Conservation (phyloP, 2,888 invertebrate species). For the Stenodera caucasica region DNA sequence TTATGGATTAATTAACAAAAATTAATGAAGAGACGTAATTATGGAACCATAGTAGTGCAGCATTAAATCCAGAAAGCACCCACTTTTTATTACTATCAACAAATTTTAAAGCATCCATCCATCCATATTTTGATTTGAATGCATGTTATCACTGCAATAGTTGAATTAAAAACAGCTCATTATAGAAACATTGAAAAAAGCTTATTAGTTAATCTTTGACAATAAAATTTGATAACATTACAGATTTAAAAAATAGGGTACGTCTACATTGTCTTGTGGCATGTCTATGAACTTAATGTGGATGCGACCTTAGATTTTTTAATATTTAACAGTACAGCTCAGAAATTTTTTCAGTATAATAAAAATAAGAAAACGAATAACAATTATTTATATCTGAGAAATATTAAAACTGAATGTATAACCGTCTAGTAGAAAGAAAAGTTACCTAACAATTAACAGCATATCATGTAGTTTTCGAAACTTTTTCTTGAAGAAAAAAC, state of each 20-base stretch:
- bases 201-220: background rate
- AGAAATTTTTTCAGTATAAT: no score
- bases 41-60: background rate
- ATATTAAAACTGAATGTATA: no score
- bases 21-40: background rate
- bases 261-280: background rate
- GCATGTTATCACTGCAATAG: constrained; percentile 4
- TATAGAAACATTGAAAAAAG: no score
- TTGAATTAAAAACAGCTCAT: background rate
- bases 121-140: background rate
- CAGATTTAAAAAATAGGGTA: background rate
- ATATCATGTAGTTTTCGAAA: no score
- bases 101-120: background rate
- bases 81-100: background rate
- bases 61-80: background rate
- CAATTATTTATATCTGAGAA: no score
- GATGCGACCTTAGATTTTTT: background rate
- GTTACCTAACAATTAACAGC: no score
- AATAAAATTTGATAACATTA: background rate
- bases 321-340: background rate
- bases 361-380: no score
- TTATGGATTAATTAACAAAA: background rate
- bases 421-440: no score
- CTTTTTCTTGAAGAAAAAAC: no score
- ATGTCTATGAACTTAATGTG: background rate